These are phyloP conservation scores for Salticus scenicus DNA, from an alignment of 2,888 invertebrate genomes.

Conservation along the genomic window DNA sequence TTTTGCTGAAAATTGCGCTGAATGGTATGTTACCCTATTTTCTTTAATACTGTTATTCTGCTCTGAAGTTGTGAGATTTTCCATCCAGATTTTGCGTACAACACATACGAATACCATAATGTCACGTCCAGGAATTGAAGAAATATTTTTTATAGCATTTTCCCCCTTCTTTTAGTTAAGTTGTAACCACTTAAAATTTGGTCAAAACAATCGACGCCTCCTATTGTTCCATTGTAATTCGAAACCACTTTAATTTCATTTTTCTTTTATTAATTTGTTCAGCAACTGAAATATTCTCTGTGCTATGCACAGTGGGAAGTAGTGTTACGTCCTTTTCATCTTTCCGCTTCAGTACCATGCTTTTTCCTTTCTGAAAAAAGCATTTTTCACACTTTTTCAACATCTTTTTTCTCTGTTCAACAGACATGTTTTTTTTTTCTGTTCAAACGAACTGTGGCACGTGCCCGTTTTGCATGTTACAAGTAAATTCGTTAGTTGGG, in stretches of 20 bases:
- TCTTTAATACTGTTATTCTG: background rate
- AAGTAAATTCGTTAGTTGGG: constrained; percentile 37
- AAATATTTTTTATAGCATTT: background rate
- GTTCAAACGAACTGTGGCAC: constrained; percentile 66
- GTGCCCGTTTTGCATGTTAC: constrained; percentile 53
- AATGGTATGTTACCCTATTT: constrained; percentile 2
- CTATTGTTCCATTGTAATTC: constrained; percentile 4
- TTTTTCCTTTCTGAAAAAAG: constrained; percentile 35
- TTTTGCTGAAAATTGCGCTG: background rate
- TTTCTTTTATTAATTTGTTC: background rate
- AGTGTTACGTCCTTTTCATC: constrained; percentile 49
- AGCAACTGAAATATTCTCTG: constrained; percentile 10
- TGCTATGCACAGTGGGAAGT: constrained; percentile 20
- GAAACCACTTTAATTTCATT: constrained; percentile 19
- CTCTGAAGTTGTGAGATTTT: constrained; percentile 8
- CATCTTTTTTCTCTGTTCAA: constrained; percentile 24
- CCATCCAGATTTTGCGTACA: constrained; percentile 24
- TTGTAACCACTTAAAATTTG: constrained; percentile 14
- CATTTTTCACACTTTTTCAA: constrained; percentile 50
- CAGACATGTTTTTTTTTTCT: constrained; percentile 64
- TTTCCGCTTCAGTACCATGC: constrained; percentile 25
- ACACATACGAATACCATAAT: constrained; percentile 26
- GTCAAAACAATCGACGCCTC: constrained; percentile 6
- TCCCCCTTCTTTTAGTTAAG: constrained; percentile 35
- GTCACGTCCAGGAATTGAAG: constrained; percentile 36